Conservation (phyloP, 1,140 invertebrate species). For the Bombus cullumanus region DNA sequence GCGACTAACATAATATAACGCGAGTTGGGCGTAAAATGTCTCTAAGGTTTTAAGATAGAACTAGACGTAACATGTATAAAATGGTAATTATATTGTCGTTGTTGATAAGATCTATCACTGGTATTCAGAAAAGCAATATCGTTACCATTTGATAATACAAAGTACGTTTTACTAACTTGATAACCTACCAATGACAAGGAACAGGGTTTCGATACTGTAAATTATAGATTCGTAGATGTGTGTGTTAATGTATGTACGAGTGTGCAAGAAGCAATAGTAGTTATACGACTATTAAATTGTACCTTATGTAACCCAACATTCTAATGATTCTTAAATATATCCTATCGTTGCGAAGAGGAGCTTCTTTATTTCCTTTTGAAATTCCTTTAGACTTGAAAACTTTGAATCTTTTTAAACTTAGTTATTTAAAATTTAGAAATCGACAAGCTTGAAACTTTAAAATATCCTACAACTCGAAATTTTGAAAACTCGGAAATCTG, state of each 20-base stretch:
- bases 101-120: background rate
- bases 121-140: background rate
- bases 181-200: constrained; percentile 18
- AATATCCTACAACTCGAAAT: background rate
- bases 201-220: constrained; percentile 2
- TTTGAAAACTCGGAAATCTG: background rate
- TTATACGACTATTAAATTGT: constrained; percentile 19
- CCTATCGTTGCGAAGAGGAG: background rate
- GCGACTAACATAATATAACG: background rate
- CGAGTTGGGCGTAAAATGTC: background rate
- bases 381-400: background rate
- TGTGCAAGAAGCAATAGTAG: constrained; percentile 24
- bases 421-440: background rate
- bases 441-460: no score
- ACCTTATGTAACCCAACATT: constrained; percentile 35
- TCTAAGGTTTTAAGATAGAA: background rate
- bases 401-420: background rate
- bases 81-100: background rate
- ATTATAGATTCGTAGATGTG: constrained; percentile 7
- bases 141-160: background rate
- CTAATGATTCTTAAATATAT: constrained; percentile 24
- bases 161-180: background rate
- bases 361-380: background rate
- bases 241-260: constrained; percentile 26
- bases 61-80: background rate